Base-by-base conservation (phyloP, 64 coral and sea anemone species). In the Stylophora pistillata region DNA sequence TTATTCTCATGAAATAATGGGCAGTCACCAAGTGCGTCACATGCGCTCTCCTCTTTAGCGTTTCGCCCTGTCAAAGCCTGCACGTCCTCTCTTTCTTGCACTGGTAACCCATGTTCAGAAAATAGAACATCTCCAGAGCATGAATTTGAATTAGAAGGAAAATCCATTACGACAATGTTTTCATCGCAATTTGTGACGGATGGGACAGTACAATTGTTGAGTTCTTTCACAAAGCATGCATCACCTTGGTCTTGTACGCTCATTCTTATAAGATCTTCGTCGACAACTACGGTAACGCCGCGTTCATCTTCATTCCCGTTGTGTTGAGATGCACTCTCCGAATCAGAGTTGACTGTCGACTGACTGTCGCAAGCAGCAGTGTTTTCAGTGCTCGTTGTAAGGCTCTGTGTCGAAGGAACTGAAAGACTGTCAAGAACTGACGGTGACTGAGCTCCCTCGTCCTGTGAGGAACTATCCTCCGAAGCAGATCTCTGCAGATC, bases 1-100 rank as follows among this genome's bases (percentile, higher is more conserved):
- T 21, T 34, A 84, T 84, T 70, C 32, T 69, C 61, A 84, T 32
- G 80, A 27, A 21, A 17, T 84, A 69, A 13, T 65, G 80, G 21
- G 0, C 21, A 14, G 20, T 84, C 80, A 13, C 21, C 33, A n/a
- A 14, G 33, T 52, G 30, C 31, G 14, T 20, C 53, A 34, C 61
- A 53, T 33, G 80, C 52, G 20, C 26, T 34, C 21, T 34, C 61
- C 37, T 84, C 80, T 26, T 79, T 10, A 33, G 53, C 9, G 21
- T 27, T 23, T 1, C 5, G 11, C 25, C 61, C 2, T 15, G 32
- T 33, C 25, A 13, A 30, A 26, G 41, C 80, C 4, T 21, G 62
- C 34, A 54, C 33, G 41, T 84, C 80, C 31, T 13, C 62, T 53
- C 58, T 70, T 69, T 69, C 60, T 4, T 26, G 33, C 34, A 69